A percentile compares a stretch with the other conserved stretches of the same genome.
Evolutionary conservation across 2,797 vertebrate species (phyloP).

Genomic region (Coregonus suidteri): DNA sequence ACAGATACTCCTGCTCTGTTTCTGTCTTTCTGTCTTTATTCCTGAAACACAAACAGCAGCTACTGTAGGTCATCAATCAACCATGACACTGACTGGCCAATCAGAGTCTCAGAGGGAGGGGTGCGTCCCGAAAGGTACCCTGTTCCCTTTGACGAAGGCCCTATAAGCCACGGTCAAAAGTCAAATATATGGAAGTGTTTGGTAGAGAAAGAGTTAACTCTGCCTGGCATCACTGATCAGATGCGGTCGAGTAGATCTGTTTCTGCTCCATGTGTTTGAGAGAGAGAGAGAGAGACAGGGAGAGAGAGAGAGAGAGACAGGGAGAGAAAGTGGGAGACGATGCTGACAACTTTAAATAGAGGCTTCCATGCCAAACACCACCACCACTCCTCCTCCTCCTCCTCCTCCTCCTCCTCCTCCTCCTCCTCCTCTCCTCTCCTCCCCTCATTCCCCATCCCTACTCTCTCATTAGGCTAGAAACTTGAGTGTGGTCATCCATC

Average conservation of each 20-base stretch:
- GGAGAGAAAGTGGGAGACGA: conserved; percentile 72
- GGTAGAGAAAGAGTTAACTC: conserved; percentile 54
- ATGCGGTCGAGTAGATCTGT: conserved; percentile 66
- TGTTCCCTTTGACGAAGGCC: background rate
- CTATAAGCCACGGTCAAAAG: background rate
- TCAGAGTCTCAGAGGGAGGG: conserved; percentile 7
- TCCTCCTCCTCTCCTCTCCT: no score
- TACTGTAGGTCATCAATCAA: conserved; percentile 65
- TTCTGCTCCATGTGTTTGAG: conserved; percentile 59
- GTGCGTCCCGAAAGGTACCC: background rate
- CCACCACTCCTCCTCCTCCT: conserved; percentile 61
- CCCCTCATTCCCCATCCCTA: conserved; percentile 38
- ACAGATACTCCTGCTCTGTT: conserved; percentile 66
- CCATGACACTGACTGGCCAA: conserved; percentile 20
- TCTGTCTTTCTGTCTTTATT: conserved; percentile 67
- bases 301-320: background rate
- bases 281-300: background rate
- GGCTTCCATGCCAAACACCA: conserved; percentile 79
- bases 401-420: background rate
- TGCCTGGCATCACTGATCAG: conserved; percentile 65
- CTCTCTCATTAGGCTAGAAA: conserved; percentile 82
- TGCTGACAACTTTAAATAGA: conserved; percentile 80
- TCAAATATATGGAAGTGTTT: background rate
- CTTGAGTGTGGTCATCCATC: conserved; percentile 72
- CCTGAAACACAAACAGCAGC: conserved; percentile 18